These are phyloP conservation scores for Bicyclus anynana DNA, from an alignment of 1,140 invertebrate species.

Conservation along the genomic window DNA sequence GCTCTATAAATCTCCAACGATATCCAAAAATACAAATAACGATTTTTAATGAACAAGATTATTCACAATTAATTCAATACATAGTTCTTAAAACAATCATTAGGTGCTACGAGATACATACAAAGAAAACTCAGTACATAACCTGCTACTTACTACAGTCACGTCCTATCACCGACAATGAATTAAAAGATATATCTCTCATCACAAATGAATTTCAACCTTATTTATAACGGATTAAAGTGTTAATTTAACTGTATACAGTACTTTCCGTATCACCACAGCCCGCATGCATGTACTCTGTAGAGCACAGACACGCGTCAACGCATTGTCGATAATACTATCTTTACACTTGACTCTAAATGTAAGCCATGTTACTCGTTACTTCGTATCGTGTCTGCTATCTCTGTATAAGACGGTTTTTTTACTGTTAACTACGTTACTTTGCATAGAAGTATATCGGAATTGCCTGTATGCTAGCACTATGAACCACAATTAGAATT, in stretches of 20 bases:
- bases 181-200: conserved; percentile 8
- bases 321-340: conserved; percentile 59
- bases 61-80: neutral
- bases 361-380: conserved; percentile 29
- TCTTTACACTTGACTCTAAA: conserved; percentile 68
- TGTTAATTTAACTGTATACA: conserved; percentile 15
- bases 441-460: neutral
- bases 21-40: no score
- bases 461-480: no score
- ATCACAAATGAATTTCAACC: conserved; percentile 6
- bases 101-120: neutral
- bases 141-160: conserved; percentile 40
- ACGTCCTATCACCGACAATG: conserved; percentile 54
- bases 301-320: conserved; percentile 56
- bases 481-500: no score
- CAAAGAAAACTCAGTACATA: conserved; percentile 13
- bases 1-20: no score
- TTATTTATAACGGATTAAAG: conserved; percentile 24
- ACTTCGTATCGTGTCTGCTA: neutral
- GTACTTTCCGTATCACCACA: conserved; percentile 21
- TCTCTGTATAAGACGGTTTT: neutral
- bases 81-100: neutral
- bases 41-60: no score
- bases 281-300: conserved; percentile 50
- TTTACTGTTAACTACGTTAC: conserved; percentile 5